A percentile compares a stretch with the other conserved stretches of the same genome.
These are phyloP conservation scores for Odocoileus virginianus DNA, from an alignment of 2,113 vertebrate genomes.

Conservation along the genomic window DNA sequence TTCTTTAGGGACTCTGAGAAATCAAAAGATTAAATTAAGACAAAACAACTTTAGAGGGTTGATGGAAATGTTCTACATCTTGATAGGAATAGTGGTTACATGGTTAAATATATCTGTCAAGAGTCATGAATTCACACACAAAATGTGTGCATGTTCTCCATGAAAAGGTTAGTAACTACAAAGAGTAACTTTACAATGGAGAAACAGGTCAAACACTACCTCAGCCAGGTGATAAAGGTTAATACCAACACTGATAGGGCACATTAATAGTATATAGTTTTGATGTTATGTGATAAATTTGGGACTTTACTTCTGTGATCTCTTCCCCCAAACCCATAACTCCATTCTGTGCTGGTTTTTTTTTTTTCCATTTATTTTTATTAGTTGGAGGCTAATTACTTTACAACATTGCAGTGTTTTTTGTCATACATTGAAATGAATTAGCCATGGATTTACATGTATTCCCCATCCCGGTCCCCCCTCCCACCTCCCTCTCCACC, in stretches of 20 bases:
- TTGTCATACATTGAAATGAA: too few relatives aligned
- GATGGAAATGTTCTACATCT: neutral
- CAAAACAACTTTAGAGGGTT: neutral
- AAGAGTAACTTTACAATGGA: neutral
- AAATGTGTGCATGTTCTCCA: neutral
- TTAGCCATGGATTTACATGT: too few relatives aligned
- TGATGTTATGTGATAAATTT: neutral
- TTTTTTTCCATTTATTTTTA: too few relatives aligned
- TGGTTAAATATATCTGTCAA: neutral
- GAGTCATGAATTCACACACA: neutral
- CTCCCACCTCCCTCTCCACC: too few relatives aligned
- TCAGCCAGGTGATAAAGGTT: neutral
- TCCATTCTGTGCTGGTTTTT: neutral
- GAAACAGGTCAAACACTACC: neutral
- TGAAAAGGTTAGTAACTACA: neutral
- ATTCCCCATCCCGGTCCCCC: too few relatives aligned
- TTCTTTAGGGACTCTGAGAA: neutral
- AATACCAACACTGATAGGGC: neutral
- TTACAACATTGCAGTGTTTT: too few relatives aligned
- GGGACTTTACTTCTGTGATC: neutral
- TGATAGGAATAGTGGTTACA: neutral
- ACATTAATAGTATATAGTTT: neutral
- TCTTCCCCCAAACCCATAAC: neutral
- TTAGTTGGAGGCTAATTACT: too few relatives aligned
- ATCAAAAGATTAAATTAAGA: neutral